Conservation (phyloP, 2,797 vertebrate genomes). For the Delichon dasypus region DNA sequence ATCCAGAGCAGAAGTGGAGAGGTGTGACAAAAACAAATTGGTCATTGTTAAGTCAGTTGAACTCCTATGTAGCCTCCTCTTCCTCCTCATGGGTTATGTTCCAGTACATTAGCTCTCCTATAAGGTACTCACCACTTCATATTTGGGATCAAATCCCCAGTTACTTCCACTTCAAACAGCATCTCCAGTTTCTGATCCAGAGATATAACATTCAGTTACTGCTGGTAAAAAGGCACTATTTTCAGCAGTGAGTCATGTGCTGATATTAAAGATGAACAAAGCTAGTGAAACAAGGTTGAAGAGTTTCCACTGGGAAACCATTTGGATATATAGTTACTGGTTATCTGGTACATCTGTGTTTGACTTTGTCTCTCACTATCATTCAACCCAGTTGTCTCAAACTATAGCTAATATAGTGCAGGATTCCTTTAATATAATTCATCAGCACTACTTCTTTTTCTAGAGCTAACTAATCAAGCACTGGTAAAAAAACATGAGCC, state of each 20-base stretch:
- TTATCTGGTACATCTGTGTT: not conserved
- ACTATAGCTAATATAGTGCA: not conserved
- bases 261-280: not conserved
- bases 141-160: not conserved
- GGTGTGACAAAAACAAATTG: not conserved
- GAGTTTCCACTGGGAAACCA: not conserved
- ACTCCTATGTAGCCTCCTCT: not conserved
- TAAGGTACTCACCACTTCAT: not conserved
- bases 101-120: not conserved
- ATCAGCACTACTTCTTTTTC: not conserved
- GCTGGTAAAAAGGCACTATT: not conserved
- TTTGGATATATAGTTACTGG: not conserved
- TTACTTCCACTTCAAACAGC: not conserved
- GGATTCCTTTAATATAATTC: not conserved
- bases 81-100: not conserved
- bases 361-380: not conserved
- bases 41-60: not conserved
- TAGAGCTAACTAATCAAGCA: not conserved
- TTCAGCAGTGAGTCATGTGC: not conserved
- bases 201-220: not conserved
- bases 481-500: not conserved
- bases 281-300: not conserved
- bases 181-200: not conserved
- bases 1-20: not conserved
- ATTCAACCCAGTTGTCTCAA: not conserved